Evolutionary conservation across 2,113 vertebrate species (phyloP).

Genomic region (Terrapene triunguis): DNA sequence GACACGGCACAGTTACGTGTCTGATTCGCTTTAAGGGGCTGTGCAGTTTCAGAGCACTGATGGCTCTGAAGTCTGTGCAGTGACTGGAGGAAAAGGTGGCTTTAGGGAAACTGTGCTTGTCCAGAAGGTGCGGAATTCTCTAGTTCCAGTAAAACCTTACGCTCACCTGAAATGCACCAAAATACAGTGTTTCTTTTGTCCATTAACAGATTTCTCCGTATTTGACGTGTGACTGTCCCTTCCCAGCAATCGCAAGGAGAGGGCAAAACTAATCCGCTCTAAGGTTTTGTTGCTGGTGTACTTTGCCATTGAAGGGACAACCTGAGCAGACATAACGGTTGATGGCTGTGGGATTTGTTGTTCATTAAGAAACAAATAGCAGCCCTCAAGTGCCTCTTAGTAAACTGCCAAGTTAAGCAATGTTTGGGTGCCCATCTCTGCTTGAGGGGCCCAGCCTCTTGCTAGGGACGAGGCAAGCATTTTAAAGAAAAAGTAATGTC

Average conservation of each 20-base stretch:
- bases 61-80: background rate
- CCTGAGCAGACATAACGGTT: rapidly evolving
- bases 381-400: background rate
- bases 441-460: background rate
- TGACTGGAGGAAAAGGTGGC: background rate
- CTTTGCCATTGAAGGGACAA: background rate
- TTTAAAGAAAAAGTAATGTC: background rate
- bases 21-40: background rate
- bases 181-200: background rate
- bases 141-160: background rate
- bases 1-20: rapidly evolving
- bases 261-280: background rate
- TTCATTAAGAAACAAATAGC: background rate
- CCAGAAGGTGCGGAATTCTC: background rate
- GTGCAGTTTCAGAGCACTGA: background rate
- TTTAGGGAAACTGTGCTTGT: background rate
- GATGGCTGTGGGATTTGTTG: background rate
- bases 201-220: background rate
- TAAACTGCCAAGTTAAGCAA: background rate
- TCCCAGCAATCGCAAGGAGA: background rate
- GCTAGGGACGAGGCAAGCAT: background rate
- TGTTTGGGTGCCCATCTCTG: background rate
- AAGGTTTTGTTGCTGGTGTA: background rate
- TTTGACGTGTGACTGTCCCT: background rate
- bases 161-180: background rate